Conservation (phyloP, 2,888 invertebrate species). For the Coelogynopora nodosa region DNA sequence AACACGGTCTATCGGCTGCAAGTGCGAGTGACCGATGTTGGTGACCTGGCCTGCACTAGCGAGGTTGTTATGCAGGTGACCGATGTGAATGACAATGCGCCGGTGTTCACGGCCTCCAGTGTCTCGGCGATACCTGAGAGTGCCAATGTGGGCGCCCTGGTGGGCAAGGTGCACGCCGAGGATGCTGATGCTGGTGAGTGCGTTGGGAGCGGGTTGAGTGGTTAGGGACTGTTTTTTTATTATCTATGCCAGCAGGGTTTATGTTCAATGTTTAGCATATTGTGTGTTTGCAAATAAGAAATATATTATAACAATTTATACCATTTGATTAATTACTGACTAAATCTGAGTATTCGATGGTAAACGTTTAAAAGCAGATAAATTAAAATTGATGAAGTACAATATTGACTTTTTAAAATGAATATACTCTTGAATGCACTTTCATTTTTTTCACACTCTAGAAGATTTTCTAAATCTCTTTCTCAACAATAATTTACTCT, state of each 20-base stretch:
- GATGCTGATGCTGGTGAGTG: constrained; percentile 23
- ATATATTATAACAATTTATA: too few species aligned
- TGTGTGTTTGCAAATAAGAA: not conserved
- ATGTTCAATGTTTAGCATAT: not conserved
- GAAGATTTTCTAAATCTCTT: too few species aligned
- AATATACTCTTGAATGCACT: too few species aligned
- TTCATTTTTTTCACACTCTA: too few species aligned
- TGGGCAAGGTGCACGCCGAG: constrained; percentile 32
- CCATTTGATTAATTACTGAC: too few species aligned
- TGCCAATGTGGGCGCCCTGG: not conserved
- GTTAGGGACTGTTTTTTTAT: too few species aligned
- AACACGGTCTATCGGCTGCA: not conserved
- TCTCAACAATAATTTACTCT: too few species aligned
- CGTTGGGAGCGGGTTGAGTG: not conserved
- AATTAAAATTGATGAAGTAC: too few species aligned
- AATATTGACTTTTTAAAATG: too few species aligned
- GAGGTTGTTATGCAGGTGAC: not conserved
- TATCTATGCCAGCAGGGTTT: too few species aligned
- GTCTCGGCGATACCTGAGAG: not conserved
- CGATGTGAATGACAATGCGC: constrained; percentile 30
- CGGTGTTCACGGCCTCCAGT: not conserved
- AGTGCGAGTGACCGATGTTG: not conserved
- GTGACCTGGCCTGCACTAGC: not conserved
- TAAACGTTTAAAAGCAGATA: too few species aligned
- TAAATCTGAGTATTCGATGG: too few species aligned